phyloP scores from a whole-genome alignment of 2,888 invertebrate genomes.

The Diploptera punctata region DNA sequence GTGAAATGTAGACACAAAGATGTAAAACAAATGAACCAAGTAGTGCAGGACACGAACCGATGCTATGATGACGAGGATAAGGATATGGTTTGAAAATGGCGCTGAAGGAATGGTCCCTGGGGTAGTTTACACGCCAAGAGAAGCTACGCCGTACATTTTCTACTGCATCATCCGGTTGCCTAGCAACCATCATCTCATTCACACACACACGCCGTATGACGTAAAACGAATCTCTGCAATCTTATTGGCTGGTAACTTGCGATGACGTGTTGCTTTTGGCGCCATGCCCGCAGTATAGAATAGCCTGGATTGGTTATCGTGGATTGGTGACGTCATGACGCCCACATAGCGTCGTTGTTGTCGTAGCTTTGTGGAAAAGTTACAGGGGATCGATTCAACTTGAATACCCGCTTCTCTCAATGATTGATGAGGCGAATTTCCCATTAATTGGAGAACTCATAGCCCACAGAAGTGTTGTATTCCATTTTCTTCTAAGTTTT shows the following conservation, averaged over 20 bases:
- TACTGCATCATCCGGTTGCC: not conserved
- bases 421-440: slow-evolving; percentile 29
- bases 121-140: no score
- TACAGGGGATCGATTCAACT: not conserved
- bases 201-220: slow-evolving; percentile 2
- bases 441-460: slow-evolving; percentile 33
- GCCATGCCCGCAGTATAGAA: slow-evolving; percentile 19
- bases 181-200: not conserved
- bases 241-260: slow-evolving; percentile 24
- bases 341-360: slow-evolving; percentile 13
- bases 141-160: not conserved
- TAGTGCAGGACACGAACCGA: no score
- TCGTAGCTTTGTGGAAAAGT: not conserved
- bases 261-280: slow-evolving; percentile 34
- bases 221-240: not conserved
- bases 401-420: slow-evolving; percentile 21
- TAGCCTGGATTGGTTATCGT: not conserved
- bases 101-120: no score
- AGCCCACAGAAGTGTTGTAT: no score
- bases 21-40: no score
- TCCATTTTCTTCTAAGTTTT: no score
- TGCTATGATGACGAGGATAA: no score
- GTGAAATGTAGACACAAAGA: no score
- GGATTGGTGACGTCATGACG: slow-evolving; percentile 27
- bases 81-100: no score